These are phyloP conservation scores for Augiades crinisus DNA, from an alignment of 2,888 invertebrate species.

Conservation along the genomic window DNA sequence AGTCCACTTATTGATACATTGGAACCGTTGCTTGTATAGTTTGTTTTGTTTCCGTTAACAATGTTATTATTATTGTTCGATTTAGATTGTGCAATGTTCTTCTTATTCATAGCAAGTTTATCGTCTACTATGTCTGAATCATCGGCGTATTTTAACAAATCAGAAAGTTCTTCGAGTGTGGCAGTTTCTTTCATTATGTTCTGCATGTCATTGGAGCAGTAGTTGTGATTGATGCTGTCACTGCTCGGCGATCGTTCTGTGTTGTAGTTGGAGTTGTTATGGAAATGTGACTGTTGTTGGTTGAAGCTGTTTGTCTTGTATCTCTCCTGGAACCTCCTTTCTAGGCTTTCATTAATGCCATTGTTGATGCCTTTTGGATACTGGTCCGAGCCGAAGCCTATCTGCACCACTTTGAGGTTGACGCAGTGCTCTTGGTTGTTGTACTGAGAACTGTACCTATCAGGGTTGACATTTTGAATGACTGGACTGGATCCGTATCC, in stretches of 20 bases:
- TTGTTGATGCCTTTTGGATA: constrained; percentile 79
- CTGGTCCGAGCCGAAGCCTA: constrained; percentile 82
- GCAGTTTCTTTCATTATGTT: constrained; percentile 78
- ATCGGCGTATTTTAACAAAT: constrained; percentile 87
- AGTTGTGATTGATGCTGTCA: constrained; percentile 72
- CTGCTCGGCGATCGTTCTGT: constrained; percentile 71
- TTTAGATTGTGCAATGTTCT: constrained; percentile 67
- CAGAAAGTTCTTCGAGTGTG: constrained; percentile 87
- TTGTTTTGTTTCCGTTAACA: constrained; percentile 68
- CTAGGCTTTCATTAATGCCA: constrained; percentile 67
- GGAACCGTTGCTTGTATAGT: constrained; percentile 85
- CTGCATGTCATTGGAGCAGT: constrained; percentile 68
- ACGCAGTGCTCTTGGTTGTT: constrained; percentile 78
- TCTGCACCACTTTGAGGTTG: constrained; percentile 82
- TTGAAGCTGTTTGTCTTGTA: constrained; percentile 71
- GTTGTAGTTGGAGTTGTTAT: constrained; percentile 65
- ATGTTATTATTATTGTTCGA: constrained; percentile 65
- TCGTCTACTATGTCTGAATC: constrained; percentile 84
- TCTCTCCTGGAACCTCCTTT: constrained; percentile 75
- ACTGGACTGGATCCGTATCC: constrained; percentile 74
- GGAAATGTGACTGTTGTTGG: constrained; percentile 64
- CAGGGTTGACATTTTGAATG: constrained; percentile 69
- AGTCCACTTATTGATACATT: constrained; percentile 90
- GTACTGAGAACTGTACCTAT: constrained; percentile 77
- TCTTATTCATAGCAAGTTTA: constrained; percentile 72